Conservation (phyloP, 2,888 invertebrate genomes). For the Drosophila kuntzei region DNA sequence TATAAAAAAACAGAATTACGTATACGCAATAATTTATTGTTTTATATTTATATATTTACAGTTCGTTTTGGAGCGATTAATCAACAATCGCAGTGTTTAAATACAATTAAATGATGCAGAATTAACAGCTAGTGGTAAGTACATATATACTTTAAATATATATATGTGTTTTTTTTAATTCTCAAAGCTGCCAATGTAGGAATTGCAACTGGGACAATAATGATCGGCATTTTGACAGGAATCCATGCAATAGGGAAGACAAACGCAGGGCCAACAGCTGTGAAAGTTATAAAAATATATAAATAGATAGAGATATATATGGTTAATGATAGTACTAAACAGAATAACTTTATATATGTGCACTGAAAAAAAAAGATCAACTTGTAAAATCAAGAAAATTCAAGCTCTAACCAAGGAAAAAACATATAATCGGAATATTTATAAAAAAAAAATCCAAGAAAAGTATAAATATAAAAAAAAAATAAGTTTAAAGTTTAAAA, state of each 20-base stretch:
- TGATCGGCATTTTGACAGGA: constrained; percentile 87
- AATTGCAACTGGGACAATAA: constrained; percentile 87
- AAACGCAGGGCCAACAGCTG: constrained; percentile 87
- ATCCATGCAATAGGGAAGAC: constrained; percentile 87
- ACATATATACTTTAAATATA: constrained; percentile 12
- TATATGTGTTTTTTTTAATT: constrained; percentile 42
- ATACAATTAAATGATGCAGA: constrained; percentile 13
- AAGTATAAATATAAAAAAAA: too few species aligned
- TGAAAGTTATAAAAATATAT: background rate
- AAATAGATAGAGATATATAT: background rate
- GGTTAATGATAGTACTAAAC: background rate
- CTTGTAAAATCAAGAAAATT: too few species aligned
- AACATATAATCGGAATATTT: too few species aligned
- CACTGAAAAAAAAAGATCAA: too few species aligned
- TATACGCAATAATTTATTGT: constrained; percentile 43
- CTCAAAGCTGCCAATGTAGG: constrained; percentile 87
- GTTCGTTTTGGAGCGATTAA: constrained; percentile 25
- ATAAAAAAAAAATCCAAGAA: too few species aligned
- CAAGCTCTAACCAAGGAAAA: too few species aligned
- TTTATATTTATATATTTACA: constrained; percentile 33
- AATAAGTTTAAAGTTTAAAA: too few species aligned
- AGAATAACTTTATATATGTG: background rate
- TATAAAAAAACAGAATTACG: constrained; percentile 18
- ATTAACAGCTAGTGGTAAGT: background rate
- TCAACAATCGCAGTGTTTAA: background rate